Base-by-base conservation (phyloP, 2,888 invertebrate species). In the Periphyllus acericola region DNA sequence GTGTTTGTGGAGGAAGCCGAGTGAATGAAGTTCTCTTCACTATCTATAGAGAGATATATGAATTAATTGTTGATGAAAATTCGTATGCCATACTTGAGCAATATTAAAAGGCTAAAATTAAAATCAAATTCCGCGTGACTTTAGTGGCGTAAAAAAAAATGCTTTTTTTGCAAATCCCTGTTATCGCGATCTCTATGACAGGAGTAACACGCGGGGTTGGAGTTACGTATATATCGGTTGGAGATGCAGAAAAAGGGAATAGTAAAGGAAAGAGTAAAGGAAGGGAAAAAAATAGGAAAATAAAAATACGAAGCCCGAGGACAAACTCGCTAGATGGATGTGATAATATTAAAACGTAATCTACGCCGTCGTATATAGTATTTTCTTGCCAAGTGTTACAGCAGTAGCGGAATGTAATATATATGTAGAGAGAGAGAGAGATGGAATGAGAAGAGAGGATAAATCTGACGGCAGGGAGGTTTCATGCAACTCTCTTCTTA, bases 281-380 rank as follows among this genome's bases (percentile, higher is more conserved):
- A 19, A 36, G 32, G 25, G 34, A n/a, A 79, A 78, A 17, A 40
- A 75, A 71, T 71, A 36, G 46, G 25, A 29, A 29, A 68, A 68
- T 40, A 66, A 86, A 60, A 72, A 86, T 60, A 60, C 68, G 25
- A 25, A 79, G 36, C 72, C 72, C 0, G 36, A 55, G 79, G 79
- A 86, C 55, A 72, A 79, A 79, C 86, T 72, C 25, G 9, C 79
- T 79, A 86, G 86, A 86, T 36, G 79, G 72, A 72, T 52, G 79
- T 79, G 86, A 86, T 86, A 72, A 79, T 79, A 86, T 86, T 86
- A 86, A 86, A 86, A 86, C 55, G 79, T 79, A 86, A 86, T 86
- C 86, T 80, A 79, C 55, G 78, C 66, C 72, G 52, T 55, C 74
- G 36, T 32, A 40, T 66, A 74, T 36, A 60, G 29, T 79, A 79